Evolutionary conservation across 2,888 invertebrate genomes (phyloP).

Genomic region (Margaritifera margaritifera): DNA sequence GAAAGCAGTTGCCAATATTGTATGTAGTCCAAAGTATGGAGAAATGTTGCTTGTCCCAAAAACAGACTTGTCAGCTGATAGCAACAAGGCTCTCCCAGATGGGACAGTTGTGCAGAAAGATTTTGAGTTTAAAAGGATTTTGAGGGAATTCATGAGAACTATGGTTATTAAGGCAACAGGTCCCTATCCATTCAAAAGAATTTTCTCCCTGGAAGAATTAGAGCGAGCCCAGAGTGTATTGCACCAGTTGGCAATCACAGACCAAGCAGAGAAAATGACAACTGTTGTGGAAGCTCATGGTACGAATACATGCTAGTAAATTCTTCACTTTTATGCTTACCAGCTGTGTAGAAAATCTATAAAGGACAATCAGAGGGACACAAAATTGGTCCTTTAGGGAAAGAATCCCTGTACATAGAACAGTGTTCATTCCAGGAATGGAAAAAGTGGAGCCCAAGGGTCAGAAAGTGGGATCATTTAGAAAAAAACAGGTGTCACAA

Average conservation of each 20-base stretch:
- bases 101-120: conserved; percentile 55
- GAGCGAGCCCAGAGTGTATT: conserved; percentile 70
- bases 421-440: no score
- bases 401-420: no score
- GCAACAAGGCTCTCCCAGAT: conserved; percentile 54
- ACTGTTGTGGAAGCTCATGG: conserved; percentile 68
- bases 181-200: conserved; percentile 63
- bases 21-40: conserved; percentile 76
- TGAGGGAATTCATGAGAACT: conserved; percentile 66
- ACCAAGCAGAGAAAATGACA: conserved; percentile 67
- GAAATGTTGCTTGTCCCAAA: conserved; percentile 77
- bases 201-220: conserved; percentile 67
- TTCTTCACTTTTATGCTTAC: no score
- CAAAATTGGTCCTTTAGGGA: no score
- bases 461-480: no score
- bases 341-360: neutral
- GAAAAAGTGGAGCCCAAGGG: no score
- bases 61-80: conserved; percentile 50
- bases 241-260: conserved; percentile 64
- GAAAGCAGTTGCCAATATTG: conserved; percentile 76
- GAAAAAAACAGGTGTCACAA: no score
- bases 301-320: conserved; percentile 10
- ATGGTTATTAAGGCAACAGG: conserved; percentile 67
- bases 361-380: no score
- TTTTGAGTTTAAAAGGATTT: conserved; percentile 56